Percentiles rank a stretch among this genome's conserved stretches.
These are phyloP conservation scores for Otocyon megalotis DNA, from an alignment of 2,113 vertebrate species.

Conservation along the genomic window DNA sequence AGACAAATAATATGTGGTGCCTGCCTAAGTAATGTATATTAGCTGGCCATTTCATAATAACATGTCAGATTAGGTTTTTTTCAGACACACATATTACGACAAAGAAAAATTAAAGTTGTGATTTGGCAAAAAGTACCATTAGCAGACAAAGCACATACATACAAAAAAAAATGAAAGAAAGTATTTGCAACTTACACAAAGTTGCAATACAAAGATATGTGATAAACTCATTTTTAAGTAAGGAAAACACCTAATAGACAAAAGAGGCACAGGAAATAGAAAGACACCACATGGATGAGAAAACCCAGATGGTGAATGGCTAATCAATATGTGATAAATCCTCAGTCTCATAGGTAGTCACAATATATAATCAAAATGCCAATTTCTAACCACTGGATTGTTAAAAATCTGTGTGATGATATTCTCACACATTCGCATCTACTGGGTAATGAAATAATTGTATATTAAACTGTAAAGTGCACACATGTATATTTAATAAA, in stretches of 20 bases:
- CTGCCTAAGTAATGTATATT: not conserved
- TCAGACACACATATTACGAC: not conserved
- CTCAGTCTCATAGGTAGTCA: not conserved
- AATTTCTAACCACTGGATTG: not conserved
- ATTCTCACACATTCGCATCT: not conserved
- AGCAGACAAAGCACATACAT: not conserved
- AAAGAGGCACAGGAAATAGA: not conserved
- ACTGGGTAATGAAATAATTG: not conserved
- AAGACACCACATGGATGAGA: not conserved
- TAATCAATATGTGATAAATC: not conserved
- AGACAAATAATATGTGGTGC: not conserved
- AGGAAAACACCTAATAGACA: not conserved
- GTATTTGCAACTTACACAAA: not conserved
- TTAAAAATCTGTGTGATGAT: not conserved
- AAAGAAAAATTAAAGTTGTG: not conserved
- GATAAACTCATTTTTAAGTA: not conserved
- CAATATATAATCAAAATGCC: conserved; percentile 5
- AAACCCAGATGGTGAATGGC: not conserved
- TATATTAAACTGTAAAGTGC: not conserved
- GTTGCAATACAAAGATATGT: not conserved
- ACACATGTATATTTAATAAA: not conserved
- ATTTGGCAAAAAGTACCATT: conserved; percentile 17
- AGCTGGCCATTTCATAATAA: not conserved
- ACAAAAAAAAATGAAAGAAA: not conserved
- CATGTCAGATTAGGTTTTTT: not conserved